phyloP scores from a whole-genome alignment of 2,113 vertebrate genomes.

The Microcebus griseorufus region DNA sequence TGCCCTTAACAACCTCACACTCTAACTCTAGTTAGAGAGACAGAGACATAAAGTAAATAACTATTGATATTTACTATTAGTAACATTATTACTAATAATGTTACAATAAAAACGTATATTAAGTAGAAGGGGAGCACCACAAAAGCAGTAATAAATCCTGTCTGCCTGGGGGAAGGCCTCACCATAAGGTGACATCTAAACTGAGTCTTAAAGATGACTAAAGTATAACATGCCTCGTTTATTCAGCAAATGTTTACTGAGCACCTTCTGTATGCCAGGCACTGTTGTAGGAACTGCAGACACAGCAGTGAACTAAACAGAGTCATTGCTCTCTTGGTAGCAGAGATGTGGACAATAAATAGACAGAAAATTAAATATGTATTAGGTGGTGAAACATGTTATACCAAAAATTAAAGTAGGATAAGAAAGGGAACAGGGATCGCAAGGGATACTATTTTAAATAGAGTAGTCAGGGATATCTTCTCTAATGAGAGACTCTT shows the following conservation, averaged over 20 bases:
- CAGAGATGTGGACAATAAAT: neutral
- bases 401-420: neutral
- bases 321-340: neutral
- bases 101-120: neutral
- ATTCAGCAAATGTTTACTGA: neutral
- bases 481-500: neutral
- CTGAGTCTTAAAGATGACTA: neutral
- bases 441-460: neutral
- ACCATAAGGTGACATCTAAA: neutral
- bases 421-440: neutral
- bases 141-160: neutral
- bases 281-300: neutral
- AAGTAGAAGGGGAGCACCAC: neutral
- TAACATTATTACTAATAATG: neutral
- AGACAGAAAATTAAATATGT: neutral
- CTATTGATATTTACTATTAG: neutral
- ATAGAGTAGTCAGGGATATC: neutral
- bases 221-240: neutral
- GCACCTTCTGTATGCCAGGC: neutral
- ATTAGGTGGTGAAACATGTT: neutral
- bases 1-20: neutral
- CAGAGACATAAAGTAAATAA: constrained; percentile 20
- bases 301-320: neutral
- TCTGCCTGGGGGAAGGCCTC: neutral
- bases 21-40: neutral